Base-by-base conservation (phyloP, 92 coral and sea anemone species). In the Parazoanthus darwini region DNA sequence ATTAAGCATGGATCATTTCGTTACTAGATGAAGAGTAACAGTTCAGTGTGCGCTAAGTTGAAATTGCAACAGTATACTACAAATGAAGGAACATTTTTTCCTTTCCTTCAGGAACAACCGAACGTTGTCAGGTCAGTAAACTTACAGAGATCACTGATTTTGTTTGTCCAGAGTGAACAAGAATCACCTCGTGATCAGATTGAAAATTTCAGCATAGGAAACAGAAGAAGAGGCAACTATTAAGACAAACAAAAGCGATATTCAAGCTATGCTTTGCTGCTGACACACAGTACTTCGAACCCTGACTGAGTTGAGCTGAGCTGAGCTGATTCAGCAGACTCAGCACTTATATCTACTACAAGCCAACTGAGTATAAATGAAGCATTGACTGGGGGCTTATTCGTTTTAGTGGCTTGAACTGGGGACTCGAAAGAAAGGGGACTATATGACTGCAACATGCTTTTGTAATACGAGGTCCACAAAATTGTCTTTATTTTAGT, bases 101-200 rank as follows among this genome's bases (percentile, higher is more conserved):
- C 36, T 72, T 10, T n/a, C n/a, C n/a, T 39, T 37, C 26, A 6
- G 48, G 11, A 76, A 38, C 26, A 76, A 44, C n/a, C 80, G 23
- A 39, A 38, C 42, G 16, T 20, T 42, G 38, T 76, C 26, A 38
- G 54, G 51, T 39, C 48, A 37, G n/a, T 39, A 8, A 25, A 76
- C 80, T 76, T 76, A 76, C 80, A 76, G 80, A 75, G 16, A 36
- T 44, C 43, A 39, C 5, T 36, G 79, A 16, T 22, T 63, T 63
- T 63, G 68, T 63, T 8, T 63, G 46, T 75, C 79, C 79, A 39
- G n/a, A 75, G 79, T 75, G 82, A 79, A 22, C 59, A 79, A 23
- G 23, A 79, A 51, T 25, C 82, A 25, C 82, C 82, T 26, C 36
- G 63, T 79, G 67, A 46, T 50, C 42, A 76, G 80, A 76, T 22